Percentiles rank a stretch among this genome's conserved stretches.
Evolutionary conservation across 2,888 invertebrate species (phyloP).

Genomic region (Magallana nippona): DNA sequence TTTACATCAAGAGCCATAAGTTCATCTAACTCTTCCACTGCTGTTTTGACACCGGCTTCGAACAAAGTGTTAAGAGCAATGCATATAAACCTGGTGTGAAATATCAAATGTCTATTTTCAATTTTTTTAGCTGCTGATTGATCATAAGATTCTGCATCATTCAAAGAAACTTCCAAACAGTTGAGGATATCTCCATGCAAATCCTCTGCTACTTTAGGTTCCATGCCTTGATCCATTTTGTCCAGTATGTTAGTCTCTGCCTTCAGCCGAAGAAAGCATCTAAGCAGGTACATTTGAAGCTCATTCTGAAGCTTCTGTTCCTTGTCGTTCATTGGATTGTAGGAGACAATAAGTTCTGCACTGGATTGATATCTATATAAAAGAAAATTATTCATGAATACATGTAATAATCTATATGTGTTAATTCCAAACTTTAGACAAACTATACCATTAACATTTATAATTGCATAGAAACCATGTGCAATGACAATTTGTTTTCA

Average conservation of each 20-base stretch:
- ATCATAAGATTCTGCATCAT: constrained; percentile 39
- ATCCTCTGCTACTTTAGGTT: constrained; percentile 45
- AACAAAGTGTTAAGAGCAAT: constrained; percentile 57
- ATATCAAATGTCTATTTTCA: constrained; percentile 51
- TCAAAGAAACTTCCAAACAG: constrained; percentile 53
- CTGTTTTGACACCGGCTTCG: constrained; percentile 58
- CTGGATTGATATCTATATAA: constrained; percentile 63
- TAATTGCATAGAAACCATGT: no score
- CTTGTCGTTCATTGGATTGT: constrained; percentile 47
- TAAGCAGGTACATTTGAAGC: constrained; percentile 63
- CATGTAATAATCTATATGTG: not conserved
- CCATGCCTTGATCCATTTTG: constrained; percentile 48
- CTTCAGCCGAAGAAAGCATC: constrained; percentile 61
- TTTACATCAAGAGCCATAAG: constrained; percentile 47
- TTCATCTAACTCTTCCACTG: constrained; percentile 58
- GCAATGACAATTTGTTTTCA: no score
- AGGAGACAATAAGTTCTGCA: constrained; percentile 56
- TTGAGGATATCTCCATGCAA: constrained; percentile 57
- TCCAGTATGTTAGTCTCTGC: constrained; percentile 56
- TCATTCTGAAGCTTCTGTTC: constrained; percentile 59
- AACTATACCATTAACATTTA: no score
- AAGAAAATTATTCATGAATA: not conserved
- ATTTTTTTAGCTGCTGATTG: constrained; percentile 49
- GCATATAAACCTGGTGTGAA: constrained; percentile 59
- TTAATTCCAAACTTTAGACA: no score